Evolutionary conservation across 23 tunicate genomes (phyloP).

Genomic region (Styela clava): DNA sequence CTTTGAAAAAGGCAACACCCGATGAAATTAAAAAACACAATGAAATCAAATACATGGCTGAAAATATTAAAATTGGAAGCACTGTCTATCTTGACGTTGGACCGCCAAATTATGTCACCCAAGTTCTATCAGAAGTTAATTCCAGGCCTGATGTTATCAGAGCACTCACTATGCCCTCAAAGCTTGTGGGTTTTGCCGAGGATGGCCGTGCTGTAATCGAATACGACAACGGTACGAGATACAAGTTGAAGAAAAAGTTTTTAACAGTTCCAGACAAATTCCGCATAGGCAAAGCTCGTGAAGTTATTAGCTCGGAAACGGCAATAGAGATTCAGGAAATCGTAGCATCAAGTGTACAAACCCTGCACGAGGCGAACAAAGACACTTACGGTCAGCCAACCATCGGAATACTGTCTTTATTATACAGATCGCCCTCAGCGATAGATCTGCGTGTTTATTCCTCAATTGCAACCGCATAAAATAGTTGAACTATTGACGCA

Average conservation of each 20-base stretch:
- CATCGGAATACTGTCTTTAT: not conserved
- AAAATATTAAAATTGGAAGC: not conserved
- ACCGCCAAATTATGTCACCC: conserved; percentile 14
- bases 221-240: not conserved
- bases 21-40: conserved; percentile 2
- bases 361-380: not conserved
- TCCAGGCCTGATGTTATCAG: not conserved
- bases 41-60: not conserved
- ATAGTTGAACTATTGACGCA: not conserved
- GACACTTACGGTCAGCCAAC: not conserved
- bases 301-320: not conserved
- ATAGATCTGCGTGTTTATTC: conserved; percentile 14
- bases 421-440: not conserved
- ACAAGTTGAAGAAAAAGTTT: conserved; percentile 18
- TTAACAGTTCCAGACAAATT: conserved; percentile 28
- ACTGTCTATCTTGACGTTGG: conserved; percentile 17
- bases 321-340: conserved; percentile 3
- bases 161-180: conserved; percentile 6
- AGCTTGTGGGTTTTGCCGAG: conserved; percentile 3
- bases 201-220: conserved; percentile 9
- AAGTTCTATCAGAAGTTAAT: not conserved
- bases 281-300: not conserved
- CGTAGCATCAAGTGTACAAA: not conserved
- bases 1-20: conserved; percentile 1
- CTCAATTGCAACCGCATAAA: not conserved